Evolutionary conservation across 2,113 vertebrate genomes (phyloP), one percentile per base, ranked within the genome.

Genomic region (Strix aluco): DNA sequence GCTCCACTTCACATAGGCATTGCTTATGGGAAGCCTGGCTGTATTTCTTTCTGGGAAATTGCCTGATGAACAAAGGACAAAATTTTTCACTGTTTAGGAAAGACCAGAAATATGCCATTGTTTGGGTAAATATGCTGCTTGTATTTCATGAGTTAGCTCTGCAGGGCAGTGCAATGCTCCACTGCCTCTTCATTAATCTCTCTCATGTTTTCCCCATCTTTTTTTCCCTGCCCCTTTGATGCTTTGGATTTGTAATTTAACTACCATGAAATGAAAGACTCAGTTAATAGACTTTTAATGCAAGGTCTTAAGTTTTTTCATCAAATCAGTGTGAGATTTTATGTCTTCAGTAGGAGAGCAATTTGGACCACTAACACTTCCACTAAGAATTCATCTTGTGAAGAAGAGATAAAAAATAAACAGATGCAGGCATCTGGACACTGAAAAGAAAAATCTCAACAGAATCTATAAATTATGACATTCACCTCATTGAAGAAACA

Each of bases 171-270:
- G 46, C 0, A 0, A 22, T 49, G 40, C 32, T 81, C 15, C 27
- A 32, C 2, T 4, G 26, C n/a, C 8, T 59, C 29, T 66, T 71
- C 23, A 9, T 34, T 27, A 80, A 70, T 6, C 4, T 79, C 25
- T 52, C 40, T 91, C 6, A 2, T 69, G 47, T 77, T 59, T 75
- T 26, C 7, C 5, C 15, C 15, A 10, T 34, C 27, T 54, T 79
- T 82, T 61, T 75, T 15, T 6, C 9, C 7, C 30, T 54, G 8
- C 5, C 15, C 19, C 5, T 23, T 19, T 54, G 17, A 40, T 10
- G 12, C 15, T 87, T 87, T 91, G 61, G 23, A 51, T 74, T 84
- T 94, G 47, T 71, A 94, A 87, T 54, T 93, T 79, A 71, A 27
- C 18, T 55, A 5, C 47, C 34, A 65, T 46, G 22, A 82, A 81